These are phyloP conservation scores for Orthosia gothica DNA, from an alignment of 2,888 invertebrate genomes.

Conservation along the genomic window DNA sequence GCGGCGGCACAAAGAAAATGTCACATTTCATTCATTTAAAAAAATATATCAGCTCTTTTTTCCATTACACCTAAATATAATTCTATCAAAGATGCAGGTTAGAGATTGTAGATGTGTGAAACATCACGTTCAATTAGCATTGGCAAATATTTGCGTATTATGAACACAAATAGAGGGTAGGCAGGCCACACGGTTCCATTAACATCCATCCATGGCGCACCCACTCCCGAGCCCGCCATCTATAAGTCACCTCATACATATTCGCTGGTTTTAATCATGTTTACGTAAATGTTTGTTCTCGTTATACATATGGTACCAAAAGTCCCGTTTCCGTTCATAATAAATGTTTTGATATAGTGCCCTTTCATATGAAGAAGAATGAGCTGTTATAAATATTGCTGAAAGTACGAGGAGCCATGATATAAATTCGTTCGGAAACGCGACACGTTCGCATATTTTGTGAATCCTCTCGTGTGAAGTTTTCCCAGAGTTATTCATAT, in stretches of 20 bases:
- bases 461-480: constrained; percentile 75
- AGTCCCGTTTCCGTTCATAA: constrained; percentile 48
- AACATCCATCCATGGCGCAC: constrained; percentile 60
- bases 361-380: constrained; percentile 60
- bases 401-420: constrained; percentile 62
- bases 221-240: constrained; percentile 55
- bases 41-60: constrained; percentile 15
- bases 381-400: constrained; percentile 65
- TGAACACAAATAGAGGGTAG: constrained; percentile 50
- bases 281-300: constrained; percentile 77
- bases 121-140: constrained; percentile 50
- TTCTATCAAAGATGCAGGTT: constrained; percentile 33
- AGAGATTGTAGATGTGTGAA: constrained; percentile 19
- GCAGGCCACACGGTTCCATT: constrained; percentile 54
- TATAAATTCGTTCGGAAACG: constrained; percentile 72
- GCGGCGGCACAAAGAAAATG: constrained; percentile 29
- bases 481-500: constrained; percentile 71
- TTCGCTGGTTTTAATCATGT: constrained; percentile 77
- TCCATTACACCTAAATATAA: constrained; percentile 18
- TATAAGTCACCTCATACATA: constrained; percentile 77
- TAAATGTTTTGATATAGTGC: constrained; percentile 56
- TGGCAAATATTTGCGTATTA: constrained; percentile 61
- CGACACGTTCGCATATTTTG: constrained; percentile 77
- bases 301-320: constrained; percentile 58
- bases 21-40: constrained; percentile 43